Conservation (phyloP, 2,113 vertebrate species). For the Gulo gulo region DNA sequence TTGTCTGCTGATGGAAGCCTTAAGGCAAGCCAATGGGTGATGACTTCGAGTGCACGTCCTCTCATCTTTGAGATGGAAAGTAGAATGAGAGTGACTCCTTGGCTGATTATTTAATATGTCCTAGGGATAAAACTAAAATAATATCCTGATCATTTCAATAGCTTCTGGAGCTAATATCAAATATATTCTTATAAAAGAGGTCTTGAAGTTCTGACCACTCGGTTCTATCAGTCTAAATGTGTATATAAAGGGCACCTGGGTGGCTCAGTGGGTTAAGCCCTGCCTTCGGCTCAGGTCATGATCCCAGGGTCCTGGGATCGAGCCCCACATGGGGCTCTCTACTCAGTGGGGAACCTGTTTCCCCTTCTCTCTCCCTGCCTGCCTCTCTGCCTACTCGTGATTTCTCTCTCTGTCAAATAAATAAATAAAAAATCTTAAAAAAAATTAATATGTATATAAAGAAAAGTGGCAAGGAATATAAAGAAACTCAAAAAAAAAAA, state of each 20-base stretch:
- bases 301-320: too few relatives aligned
- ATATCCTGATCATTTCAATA: neutral
- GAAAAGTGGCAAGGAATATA: neutral
- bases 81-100: neutral
- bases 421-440: too few relatives aligned
- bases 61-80: neutral
- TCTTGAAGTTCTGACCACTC: neutral
- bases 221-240: neutral
- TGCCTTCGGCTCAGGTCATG: too few relatives aligned
- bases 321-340: too few relatives aligned
- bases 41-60: neutral
- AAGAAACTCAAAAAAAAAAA: neutral
- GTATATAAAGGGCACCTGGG: too few relatives aligned
- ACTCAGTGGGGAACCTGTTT: too few relatives aligned
- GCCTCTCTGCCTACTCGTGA: too few relatives aligned
- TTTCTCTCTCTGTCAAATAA: too few relatives aligned
- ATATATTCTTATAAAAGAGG: neutral
- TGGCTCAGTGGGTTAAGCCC: too few relatives aligned
- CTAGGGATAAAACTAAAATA: neutral
- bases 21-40: neutral
- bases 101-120: neutral
- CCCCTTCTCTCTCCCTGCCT: too few relatives aligned
- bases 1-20: neutral
- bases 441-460: neutral
- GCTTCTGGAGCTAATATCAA: neutral